A percentile compares a stretch with the other conserved stretches of the same genome.
Conservation (phyloP, 2,797 vertebrate genomes). For the Propithecus perrieri region DNA sequence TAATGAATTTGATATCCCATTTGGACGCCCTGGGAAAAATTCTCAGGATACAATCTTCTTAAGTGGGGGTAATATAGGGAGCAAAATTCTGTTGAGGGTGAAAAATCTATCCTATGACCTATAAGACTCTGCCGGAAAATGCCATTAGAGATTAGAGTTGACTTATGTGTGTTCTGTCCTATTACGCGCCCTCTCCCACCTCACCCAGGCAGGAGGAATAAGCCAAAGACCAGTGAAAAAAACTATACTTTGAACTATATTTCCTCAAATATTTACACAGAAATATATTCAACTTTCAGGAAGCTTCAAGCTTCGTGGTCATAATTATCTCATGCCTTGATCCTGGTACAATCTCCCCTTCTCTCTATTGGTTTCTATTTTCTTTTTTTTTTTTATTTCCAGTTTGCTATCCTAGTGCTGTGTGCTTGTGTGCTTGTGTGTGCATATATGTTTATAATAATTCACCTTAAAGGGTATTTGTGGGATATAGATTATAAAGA, state of each 20-base stretch:
- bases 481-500: constrained; percentile 63
- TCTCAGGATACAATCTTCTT: constrained; percentile 69
- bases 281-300: constrained; percentile 27
- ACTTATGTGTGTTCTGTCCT: neutral
- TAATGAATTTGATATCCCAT: constrained; percentile 80
- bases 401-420: neutral
- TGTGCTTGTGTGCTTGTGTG: neutral
- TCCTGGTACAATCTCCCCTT: neutral
- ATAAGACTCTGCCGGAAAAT: constrained; percentile 52
- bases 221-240: neutral
- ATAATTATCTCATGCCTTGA: constrained; percentile 39
- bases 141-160: constrained; percentile 51
- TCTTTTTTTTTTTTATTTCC: neutral
- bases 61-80: constrained; percentile 22
- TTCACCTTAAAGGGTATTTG: constrained; percentile 51
- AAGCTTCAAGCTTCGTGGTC: constrained; percentile 26
- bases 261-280: constrained; percentile 33
- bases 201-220: neutral
- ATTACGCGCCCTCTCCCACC: neutral
- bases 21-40: constrained; percentile 74
- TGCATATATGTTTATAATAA: constrained; percentile 42
- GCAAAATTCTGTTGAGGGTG: constrained; percentile 39
- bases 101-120: constrained; percentile 51
- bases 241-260: neutral
- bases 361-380: neutral